Evolutionary conservation across 1,140 invertebrate species (phyloP).

Genomic region (Panonychus citri): DNA sequence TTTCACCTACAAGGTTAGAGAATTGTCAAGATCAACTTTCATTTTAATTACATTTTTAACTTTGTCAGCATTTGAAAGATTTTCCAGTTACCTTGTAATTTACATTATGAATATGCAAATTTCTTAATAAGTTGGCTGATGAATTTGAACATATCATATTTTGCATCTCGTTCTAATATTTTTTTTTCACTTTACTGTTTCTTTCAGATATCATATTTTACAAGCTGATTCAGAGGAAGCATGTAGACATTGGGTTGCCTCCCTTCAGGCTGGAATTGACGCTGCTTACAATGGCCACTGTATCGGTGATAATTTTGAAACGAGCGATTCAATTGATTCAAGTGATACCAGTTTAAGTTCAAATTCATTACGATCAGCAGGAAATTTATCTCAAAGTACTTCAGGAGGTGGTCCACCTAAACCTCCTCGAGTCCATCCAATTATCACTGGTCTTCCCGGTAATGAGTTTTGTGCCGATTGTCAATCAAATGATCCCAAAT

Average conservation of each 20-base stretch:
- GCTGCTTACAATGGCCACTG: constrained; percentile 39
- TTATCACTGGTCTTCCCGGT: constrained; percentile 58
- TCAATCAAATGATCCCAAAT: constrained; percentile 52
- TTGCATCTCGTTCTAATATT: no score
- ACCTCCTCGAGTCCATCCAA: not conserved
- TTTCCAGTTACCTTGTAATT: no score
- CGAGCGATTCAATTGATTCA: not conserved
- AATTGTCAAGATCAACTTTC: constrained; percentile 16
- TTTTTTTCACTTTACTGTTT: not conserved
- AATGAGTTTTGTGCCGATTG: constrained; percentile 81
- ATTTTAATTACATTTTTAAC: not conserved
- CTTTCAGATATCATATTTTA: constrained; percentile 60
- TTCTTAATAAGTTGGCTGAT: no score
- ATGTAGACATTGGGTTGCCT: constrained; percentile 62
- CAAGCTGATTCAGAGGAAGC: constrained; percentile 87
- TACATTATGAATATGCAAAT: no score
- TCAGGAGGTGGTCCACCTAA: not conserved
- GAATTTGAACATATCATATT: no score
- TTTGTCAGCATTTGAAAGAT: no score
- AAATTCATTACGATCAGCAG: not conserved
- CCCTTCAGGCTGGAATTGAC: constrained; percentile 62
- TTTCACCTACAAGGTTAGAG: constrained; percentile 87
- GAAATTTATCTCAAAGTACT: not conserved
- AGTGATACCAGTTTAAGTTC: not conserved
- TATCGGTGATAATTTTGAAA: not conserved